Conservation (phyloP, 23 tunicate species). For the Halocynthia roretzi region DNA sequence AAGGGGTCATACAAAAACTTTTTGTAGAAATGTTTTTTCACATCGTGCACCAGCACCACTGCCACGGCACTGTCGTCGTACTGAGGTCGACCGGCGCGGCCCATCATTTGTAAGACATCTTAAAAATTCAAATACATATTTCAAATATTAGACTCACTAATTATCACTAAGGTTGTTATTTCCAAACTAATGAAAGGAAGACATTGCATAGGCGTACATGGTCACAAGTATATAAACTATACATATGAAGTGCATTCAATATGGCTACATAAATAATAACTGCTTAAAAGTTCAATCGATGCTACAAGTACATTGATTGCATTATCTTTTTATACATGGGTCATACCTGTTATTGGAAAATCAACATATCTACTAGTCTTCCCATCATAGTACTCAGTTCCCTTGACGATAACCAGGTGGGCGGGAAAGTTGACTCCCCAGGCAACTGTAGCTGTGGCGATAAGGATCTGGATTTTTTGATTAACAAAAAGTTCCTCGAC, state of each 20-base stretch:
- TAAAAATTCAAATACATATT: slow-evolving; percentile 14
- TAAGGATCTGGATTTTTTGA: slow-evolving; percentile 66
- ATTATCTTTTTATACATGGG: not conserved
- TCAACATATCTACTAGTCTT: slow-evolving; percentile 74
- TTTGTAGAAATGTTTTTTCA: slow-evolving; percentile 91
- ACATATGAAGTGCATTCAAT: no score
- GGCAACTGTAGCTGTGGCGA: slow-evolving; percentile 95
- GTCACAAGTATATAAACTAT: no score
- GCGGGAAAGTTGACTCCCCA: slow-evolving; percentile 99
- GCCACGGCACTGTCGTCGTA: slow-evolving; percentile 95
- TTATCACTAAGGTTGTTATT: no score
- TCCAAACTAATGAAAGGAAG: no score
- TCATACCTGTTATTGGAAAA: slow-evolving; percentile 82
- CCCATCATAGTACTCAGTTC: slow-evolving; percentile 95
- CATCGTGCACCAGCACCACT: slow-evolving; percentile 87
- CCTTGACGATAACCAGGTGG: slow-evolving; percentile 94
- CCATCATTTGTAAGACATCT: slow-evolving; percentile 99
- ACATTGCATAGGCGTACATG: no score
- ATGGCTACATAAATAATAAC: no score
- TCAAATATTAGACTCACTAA: no score
- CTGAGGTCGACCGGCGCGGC: slow-evolving; percentile 95
- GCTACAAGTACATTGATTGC: no score
- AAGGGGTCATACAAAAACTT: slow-evolving; percentile 95
- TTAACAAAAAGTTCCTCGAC: slow-evolving; percentile 79
- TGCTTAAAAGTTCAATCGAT: no score